A percentile compares a stretch with the other conserved stretches of the same genome.
phyloP scores from a whole-genome alignment of 2,888 invertebrate species.

The Rhagonycha lutea region DNA sequence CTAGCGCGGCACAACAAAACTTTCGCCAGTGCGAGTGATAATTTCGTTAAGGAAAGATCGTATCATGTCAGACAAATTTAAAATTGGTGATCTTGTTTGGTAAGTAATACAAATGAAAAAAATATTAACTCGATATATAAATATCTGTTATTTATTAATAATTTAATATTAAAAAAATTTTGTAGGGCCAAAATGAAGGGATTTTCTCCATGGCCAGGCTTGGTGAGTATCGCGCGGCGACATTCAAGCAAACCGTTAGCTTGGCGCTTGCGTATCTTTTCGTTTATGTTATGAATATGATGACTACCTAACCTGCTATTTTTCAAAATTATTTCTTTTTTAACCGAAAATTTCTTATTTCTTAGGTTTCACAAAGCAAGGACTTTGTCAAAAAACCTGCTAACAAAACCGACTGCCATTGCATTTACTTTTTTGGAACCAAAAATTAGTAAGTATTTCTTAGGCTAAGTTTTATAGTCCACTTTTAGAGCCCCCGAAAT shows the following conservation, averaged over 20 bases:
- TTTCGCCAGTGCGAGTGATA: conserved; percentile 20
- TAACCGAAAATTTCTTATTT: conserved; percentile 42
- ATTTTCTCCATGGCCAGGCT: conserved; percentile 95
- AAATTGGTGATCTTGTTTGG: conserved; percentile 73
- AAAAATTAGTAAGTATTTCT: conserved; percentile 87
- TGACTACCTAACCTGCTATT: conserved; percentile 21
- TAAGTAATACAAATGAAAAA: conserved; percentile 52
- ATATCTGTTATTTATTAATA: not conserved
- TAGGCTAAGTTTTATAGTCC: conserved; percentile 4
- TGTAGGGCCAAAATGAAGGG: conserved; percentile 98
- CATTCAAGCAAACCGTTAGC: conserved; percentile 55
- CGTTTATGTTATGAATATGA: conserved; percentile 18
- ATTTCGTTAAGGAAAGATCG: not conserved
- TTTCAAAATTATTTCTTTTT: not conserved
- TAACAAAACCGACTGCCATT: conserved; percentile 76
- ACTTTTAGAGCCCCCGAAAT: not conserved
- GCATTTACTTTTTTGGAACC: conserved; percentile 94
- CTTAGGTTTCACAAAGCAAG: conserved; percentile 81
- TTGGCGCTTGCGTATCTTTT: conserved; percentile 43
- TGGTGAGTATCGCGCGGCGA: conserved; percentile 71
- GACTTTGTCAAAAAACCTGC: conserved; percentile 76
- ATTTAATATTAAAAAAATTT: conserved; percentile 37
- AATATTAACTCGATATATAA: not conserved
- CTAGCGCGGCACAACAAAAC: conserved; percentile 29
- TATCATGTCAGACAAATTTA: conserved; percentile 62